Percentiles rank a stretch among this genome's conserved stretches.
Evolutionary conservation across 2,113 vertebrate genomes (phyloP).

Genomic region (Caretta caretta): DNA sequence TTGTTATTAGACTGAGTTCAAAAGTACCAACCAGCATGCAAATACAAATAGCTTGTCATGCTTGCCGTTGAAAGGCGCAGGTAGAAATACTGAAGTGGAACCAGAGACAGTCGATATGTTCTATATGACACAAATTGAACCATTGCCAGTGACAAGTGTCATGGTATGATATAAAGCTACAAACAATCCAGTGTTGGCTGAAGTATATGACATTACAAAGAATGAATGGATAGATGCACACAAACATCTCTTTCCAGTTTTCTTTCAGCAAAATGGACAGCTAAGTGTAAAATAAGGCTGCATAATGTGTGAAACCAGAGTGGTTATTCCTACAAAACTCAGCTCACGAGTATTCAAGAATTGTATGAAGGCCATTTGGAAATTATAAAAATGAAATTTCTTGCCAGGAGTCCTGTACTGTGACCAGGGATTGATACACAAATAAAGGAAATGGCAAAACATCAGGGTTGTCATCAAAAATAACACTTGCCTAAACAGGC

Average conservation of each 20-base stretch:
- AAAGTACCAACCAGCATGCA: neutral
- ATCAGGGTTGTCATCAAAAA: constrained; percentile 57
- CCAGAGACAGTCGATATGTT: neutral
- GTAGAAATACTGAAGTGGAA: neutral
- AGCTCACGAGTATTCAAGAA: rapidly evolving
- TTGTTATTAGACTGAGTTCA: neutral
- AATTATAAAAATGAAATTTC: constrained; percentile 27
- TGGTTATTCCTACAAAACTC: neutral
- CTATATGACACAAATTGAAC: neutral
- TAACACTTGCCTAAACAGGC: constrained; percentile 48
- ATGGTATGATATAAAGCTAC: neutral
- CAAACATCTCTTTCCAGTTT: neutral
- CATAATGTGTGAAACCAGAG: neutral
- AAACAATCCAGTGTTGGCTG: neutral
- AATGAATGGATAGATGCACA: neutral
- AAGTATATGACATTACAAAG: neutral
- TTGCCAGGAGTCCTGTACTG: constrained; percentile 34
- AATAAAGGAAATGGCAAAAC: constrained; percentile 57
- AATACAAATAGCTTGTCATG: neutral
- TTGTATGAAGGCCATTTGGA: neutral
- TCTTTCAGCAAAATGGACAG: neutral
- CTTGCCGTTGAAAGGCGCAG: neutral
- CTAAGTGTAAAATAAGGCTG: neutral
- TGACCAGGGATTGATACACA: constrained; percentile 28
- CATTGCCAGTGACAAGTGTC: neutral